Evolutionary conservation across 2,888 invertebrate genomes (phyloP).

Genomic region (Xanthia icteritia): DNA sequence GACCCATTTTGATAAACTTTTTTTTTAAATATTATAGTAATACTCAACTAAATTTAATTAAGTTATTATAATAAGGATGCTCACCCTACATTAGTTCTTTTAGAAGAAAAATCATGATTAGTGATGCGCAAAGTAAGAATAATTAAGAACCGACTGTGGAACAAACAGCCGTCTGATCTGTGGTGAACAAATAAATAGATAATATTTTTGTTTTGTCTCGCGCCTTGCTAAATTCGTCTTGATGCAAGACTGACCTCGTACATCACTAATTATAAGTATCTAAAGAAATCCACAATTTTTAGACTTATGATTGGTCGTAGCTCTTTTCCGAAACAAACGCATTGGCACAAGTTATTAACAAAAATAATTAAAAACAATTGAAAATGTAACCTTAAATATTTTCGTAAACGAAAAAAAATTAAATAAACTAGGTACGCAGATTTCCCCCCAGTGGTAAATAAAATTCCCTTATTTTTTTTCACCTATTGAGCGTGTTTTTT

Average conservation of each 20-base stretch:
- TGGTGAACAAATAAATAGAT: conserved; percentile 53
- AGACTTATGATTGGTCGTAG: conserved; percentile 72
- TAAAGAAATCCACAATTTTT: conserved; percentile 61
- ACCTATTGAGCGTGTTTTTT: conserved; percentile 74
- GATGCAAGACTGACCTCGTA: conserved; percentile 64
- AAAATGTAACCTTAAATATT: conserved; percentile 62
- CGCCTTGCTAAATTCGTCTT: conserved; percentile 52
- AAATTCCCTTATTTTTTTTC: conserved; percentile 65
- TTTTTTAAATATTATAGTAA: conserved; percentile 74
- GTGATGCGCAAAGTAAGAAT: conserved; percentile 65
- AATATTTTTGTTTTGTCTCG: conserved; percentile 43
- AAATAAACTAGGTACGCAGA: conserved; percentile 52
- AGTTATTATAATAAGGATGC: conserved; percentile 76
- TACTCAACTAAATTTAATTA: conserved; percentile 85
- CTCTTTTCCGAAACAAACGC: conserved; percentile 71
- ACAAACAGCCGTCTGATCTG: conserved; percentile 23
- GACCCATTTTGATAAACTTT: conserved; percentile 77
- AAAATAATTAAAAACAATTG: conserved; percentile 62
- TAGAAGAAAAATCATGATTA: conserved; percentile 69
- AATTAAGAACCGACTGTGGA: conserved; percentile 54
- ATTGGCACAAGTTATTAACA: conserved; percentile 78
- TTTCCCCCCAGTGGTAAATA: conserved; percentile 50
- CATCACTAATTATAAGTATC: conserved; percentile 68
- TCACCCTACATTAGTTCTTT: conserved; percentile 81
- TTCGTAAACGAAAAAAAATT: conserved; percentile 53